Conservation (phyloP, 2,797 vertebrate genomes). For the Esox masquinongy region DNA sequence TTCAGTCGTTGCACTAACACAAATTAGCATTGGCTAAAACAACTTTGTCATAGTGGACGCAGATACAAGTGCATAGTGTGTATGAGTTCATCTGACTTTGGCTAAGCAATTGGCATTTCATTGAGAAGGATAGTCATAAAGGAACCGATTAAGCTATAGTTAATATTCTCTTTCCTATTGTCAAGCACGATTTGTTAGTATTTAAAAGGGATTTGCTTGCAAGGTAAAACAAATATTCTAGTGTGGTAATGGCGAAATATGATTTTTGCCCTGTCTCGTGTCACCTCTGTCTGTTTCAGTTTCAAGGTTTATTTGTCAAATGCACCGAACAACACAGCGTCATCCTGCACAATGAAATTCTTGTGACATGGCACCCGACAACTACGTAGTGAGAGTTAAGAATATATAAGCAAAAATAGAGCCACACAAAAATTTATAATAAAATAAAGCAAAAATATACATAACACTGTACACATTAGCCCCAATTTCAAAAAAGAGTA, state of each 20-base stretch:
- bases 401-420: no score
- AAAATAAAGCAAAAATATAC: no score
- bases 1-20: no score
- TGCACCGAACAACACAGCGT: no score
- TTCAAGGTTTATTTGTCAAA: no score
- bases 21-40: not conserved
- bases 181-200: constrained; percentile 41
- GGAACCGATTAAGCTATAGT: constrained; percentile 44
- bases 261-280: constrained; percentile 52
- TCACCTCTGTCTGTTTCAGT: constrained; percentile 40
- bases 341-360: no score
- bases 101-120: no score
- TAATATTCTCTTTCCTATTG: constrained; percentile 70
- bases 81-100: not conserved
- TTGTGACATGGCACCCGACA: no score
- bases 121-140: constrained; percentile 40
- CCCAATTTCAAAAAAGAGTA: no score
- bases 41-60: not conserved
- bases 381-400: no score
- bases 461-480: no score
- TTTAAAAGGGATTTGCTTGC: constrained; percentile 68
- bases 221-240: constrained; percentile 48
- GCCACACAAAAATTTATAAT: no score
- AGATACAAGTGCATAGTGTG: not conserved
- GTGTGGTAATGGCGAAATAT: constrained; percentile 70